Conservation (phyloP, 2,797 vertebrate species). For the Knipowitschia caucasica region DNA sequence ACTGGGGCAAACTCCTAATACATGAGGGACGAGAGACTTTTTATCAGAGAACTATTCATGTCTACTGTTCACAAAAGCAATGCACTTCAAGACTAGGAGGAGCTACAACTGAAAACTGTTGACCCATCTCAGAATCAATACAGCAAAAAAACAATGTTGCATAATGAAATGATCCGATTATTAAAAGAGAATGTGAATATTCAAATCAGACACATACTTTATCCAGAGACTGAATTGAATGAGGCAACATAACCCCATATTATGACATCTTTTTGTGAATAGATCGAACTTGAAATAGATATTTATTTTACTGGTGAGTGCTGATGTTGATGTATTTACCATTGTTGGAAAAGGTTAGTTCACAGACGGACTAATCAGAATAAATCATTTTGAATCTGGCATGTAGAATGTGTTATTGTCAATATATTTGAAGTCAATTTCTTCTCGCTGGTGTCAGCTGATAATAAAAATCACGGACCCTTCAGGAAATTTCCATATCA, state of each 20-base stretch:
- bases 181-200: background rate
- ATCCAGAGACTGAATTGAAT: background rate
- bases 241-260: background rate
- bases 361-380: background rate
- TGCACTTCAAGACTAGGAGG: background rate
- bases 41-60: background rate
- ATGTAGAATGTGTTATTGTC: too few relatives aligned
- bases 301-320: background rate
- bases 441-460: too few relatives aligned
- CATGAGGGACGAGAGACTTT: background rate
- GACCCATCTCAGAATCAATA: background rate
- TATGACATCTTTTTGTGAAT: background rate
- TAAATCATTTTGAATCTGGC: too few relatives aligned
- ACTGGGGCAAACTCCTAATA: constrained; percentile 57
- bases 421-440: too few relatives aligned
- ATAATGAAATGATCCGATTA: background rate
- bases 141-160: background rate
- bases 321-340: background rate
- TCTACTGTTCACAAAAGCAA: background rate
- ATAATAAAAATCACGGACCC: too few relatives aligned
- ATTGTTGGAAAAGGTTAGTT: background rate
- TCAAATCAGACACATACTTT: background rate
- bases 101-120: background rate
- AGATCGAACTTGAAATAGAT: background rate
- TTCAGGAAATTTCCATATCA: background rate